These are phyloP conservation scores for Mystacides longicornis DNA, from an alignment of 2,888 invertebrate genomes.

Conservation along the genomic window DNA sequence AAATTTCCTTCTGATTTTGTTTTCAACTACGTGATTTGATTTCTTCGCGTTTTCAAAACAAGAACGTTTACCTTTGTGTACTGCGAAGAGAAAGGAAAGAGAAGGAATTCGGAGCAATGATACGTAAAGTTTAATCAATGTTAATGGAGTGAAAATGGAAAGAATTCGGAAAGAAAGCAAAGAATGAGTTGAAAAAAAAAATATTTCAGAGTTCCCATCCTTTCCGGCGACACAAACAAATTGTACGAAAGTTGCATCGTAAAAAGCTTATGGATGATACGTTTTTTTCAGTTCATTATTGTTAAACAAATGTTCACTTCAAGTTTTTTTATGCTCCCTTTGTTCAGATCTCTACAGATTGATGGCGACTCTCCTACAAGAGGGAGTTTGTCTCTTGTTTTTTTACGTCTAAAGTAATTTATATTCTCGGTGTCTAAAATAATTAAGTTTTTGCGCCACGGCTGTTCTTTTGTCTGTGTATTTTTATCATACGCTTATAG, in stretches of 20 bases:
- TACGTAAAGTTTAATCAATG: conserved; percentile 26
- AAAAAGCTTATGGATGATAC: conserved; percentile 10
- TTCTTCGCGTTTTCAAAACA: not conserved
- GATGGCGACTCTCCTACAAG: not conserved
- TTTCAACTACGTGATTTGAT: conserved; percentile 21
- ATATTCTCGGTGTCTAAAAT: not conserved
- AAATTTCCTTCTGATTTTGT: not conserved
- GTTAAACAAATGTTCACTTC: not conserved
- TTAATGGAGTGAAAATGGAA: conserved; percentile 26
- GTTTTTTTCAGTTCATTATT: conserved; percentile 1
- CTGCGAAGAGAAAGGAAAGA: not conserved
- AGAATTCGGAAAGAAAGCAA: conserved; percentile 12
- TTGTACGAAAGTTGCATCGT: conserved; percentile 15
- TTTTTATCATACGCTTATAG: too few species aligned
- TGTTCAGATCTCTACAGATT: not conserved
- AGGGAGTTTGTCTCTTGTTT: not conserved
- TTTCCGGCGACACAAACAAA: conserved; percentile 10
- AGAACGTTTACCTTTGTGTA: not conserved
- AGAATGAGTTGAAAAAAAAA: conserved; percentile 7
- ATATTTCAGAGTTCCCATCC: conserved; percentile 1
- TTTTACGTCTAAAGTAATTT: not conserved
- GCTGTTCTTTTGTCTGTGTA: too few species aligned
- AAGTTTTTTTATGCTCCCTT: not conserved
- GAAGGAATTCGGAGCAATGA: conserved; percentile 13
- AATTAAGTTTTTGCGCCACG: too few species aligned